A percentile compares a stretch with the other conserved stretches of the same genome.
phyloP scores from a whole-genome alignment of 2,797 vertebrate species.

The Premnoplex brunnescens region DNA sequence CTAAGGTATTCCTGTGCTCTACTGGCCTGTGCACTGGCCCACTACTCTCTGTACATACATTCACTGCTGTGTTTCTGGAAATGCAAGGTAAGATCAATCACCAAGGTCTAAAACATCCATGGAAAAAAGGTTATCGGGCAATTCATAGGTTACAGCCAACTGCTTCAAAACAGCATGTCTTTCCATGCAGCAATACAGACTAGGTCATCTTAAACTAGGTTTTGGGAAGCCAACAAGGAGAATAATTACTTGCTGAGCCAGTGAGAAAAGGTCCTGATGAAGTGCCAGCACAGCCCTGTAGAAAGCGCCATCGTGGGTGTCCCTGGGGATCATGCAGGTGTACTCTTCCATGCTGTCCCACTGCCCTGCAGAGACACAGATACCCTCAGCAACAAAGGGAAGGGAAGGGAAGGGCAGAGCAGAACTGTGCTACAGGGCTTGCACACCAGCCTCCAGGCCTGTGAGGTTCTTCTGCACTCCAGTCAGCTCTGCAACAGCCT shows the following conservation, averaged over 20 bases:
- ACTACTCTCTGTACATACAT: background rate
- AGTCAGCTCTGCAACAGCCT: background rate
- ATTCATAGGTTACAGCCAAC: background rate
- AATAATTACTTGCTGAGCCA: conserved; percentile 91
- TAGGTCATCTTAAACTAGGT: background rate
- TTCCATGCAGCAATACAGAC: background rate
- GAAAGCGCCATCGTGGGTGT: conserved; percentile 96
- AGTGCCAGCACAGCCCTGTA: conserved; percentile 95
- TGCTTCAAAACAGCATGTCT: background rate
- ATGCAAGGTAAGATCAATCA: background rate
- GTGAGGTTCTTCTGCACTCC: background rate
- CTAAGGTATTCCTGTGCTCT: background rate
- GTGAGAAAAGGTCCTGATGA: conserved; percentile 96
- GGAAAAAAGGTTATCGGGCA: background rate
- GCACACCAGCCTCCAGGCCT: background rate
- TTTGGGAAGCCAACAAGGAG: background rate
- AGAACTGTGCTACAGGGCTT: background rate
- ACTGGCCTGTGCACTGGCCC: background rate
- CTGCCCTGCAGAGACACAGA: conserved; percentile 81
- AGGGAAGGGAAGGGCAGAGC: background rate
- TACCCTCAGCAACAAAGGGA: background rate
- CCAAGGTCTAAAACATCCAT: background rate
- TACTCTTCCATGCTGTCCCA: conserved; percentile 99
- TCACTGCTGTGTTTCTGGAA: background rate
- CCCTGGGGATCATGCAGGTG: conserved; percentile 96